Percentiles rank a stretch among this genome's conserved stretches.
phyloP scores from a whole-genome alignment of 2,113 vertebrate species.

The Toxotes chatareus region DNA sequence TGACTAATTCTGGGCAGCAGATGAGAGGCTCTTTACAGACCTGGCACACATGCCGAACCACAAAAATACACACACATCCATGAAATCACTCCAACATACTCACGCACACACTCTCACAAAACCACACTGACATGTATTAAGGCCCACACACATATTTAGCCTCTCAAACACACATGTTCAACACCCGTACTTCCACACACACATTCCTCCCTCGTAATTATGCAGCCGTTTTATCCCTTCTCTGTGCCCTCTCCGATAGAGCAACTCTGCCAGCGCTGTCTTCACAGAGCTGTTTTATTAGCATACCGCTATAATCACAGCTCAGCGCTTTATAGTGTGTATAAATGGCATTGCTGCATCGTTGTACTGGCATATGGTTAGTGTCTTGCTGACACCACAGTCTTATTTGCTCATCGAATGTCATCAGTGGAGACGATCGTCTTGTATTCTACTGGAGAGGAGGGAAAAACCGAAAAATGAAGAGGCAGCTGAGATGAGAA shows the following conservation, averaged over 20 bases:
- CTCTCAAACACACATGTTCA: slow-evolving; percentile 45
- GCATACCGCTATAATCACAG: slow-evolving; percentile 71
- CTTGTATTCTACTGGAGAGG: slow-evolving; percentile 25
- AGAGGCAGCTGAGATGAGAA: slow-evolving; percentile 20
- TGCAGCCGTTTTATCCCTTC: slow-evolving; percentile 46
- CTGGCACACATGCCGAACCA: slow-evolving; percentile 55
- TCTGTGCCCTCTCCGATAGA: slow-evolving; percentile 48
- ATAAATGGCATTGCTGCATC: slow-evolving; percentile 70
- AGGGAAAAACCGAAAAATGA: not conserved
- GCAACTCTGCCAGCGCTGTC: slow-evolving; percentile 52
- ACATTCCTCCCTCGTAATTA: slow-evolving; percentile 60
- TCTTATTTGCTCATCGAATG: slow-evolving; percentile 54
- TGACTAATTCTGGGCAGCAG: slow-evolving; percentile 72
- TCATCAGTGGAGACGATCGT: slow-evolving; percentile 43
- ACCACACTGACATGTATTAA: slow-evolving; percentile 59
- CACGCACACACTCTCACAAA: slow-evolving; percentile 20
- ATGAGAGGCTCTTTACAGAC: slow-evolving; percentile 59
- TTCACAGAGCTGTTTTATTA: slow-evolving; percentile 71
- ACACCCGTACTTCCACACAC: slow-evolving; percentile 46
- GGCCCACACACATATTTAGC: slow-evolving; percentile 26
- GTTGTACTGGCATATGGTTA: slow-evolving; percentile 67
- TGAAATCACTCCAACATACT: slow-evolving; percentile 25
- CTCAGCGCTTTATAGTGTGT: slow-evolving; percentile 71
- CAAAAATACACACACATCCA: slow-evolving; percentile 14
- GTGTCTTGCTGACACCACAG: slow-evolving; percentile 65